Conservation (phyloP, 2,797 vertebrate genomes). For the Pogoniulus pusillus region DNA sequence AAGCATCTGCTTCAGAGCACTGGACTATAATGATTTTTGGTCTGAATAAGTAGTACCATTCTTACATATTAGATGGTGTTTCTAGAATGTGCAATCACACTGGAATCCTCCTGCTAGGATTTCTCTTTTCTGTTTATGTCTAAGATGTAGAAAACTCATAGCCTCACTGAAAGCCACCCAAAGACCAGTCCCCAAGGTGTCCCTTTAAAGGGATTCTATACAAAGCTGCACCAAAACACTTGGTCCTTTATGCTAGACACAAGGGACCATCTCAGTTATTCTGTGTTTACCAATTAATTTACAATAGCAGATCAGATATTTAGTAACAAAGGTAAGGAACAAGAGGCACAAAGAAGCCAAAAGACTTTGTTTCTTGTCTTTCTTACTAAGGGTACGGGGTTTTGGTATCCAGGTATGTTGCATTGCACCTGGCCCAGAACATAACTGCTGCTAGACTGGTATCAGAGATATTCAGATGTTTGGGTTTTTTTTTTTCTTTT, state of each 20-base stretch:
- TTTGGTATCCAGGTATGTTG: neutral
- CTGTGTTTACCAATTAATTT: neutral
- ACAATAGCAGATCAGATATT: neutral
- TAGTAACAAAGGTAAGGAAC: neutral
- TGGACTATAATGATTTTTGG: neutral
- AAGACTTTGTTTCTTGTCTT: neutral
- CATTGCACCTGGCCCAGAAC: neutral
- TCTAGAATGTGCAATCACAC: neutral
- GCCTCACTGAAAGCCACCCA: neutral
- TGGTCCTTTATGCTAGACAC: neutral
- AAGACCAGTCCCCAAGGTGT: neutral
- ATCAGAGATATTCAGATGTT: neutral
- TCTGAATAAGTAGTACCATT: neutral
- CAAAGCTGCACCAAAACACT: neutral
- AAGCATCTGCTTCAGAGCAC: neutral
- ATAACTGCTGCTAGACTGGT: neutral
- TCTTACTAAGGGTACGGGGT: neutral
- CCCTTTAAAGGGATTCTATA: neutral
- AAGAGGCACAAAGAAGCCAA: neutral
- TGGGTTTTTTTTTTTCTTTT: neutral
- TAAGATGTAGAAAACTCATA: neutral
- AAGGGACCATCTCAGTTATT: neutral
- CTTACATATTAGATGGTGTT: neutral
- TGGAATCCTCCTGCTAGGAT: neutral
- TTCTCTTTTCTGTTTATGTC: neutral